Base-by-base conservation (phyloP, 2,113 vertebrate species). In the Megaptera novaeangliae region DNA sequence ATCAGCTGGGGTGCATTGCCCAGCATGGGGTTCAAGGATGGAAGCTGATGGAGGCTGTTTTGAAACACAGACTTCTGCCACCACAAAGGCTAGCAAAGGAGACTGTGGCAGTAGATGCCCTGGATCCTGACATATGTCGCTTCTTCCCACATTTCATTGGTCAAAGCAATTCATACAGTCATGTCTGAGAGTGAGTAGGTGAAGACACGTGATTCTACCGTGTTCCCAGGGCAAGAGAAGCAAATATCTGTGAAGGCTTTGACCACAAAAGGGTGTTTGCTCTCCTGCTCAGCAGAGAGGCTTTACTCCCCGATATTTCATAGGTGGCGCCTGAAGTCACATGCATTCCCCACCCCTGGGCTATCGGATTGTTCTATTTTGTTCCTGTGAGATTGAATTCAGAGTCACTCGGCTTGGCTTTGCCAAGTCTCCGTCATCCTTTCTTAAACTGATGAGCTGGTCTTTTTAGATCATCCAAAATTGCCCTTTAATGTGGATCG, bases 1-100 rank as follows among this genome's bases (percentile, higher is more conserved):
- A 2, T 49, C 36, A 12, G 1, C 55, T 10, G 31, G 2, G 39
- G 2, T 8, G 18, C 17, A 2, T n/a, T 27, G 5, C 41, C 34
- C 0, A 7, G 20, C 31, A 1, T 6, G 55, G 23, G 0, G 12
- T 74, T 63, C 63, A 11, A 23, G 59, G 27, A 20, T 27, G 15
- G 29, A 14, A 61, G 41, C 55, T 61, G 31, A 68, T 11, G 12
- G 25, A 66, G 20, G 3, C 8, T 46, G 8, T 49, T 27, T 46
- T 31, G 10, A 72, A 63, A 83, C 36, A 36, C 11, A 81, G 64
- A 78, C 9, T 11, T 55, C 31, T 68, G 11, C 55, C 61, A n/a
- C 83, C 52, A 27, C 27, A 41, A 44, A 83, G 8, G 14, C 41
- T 55, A n/a, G 44, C 36, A 55, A n/a, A n/a, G 52, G n/a, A 21